phyloP scores from a whole-genome alignment of 2,113 vertebrate species.

The Chloebia gouldiae region DNA sequence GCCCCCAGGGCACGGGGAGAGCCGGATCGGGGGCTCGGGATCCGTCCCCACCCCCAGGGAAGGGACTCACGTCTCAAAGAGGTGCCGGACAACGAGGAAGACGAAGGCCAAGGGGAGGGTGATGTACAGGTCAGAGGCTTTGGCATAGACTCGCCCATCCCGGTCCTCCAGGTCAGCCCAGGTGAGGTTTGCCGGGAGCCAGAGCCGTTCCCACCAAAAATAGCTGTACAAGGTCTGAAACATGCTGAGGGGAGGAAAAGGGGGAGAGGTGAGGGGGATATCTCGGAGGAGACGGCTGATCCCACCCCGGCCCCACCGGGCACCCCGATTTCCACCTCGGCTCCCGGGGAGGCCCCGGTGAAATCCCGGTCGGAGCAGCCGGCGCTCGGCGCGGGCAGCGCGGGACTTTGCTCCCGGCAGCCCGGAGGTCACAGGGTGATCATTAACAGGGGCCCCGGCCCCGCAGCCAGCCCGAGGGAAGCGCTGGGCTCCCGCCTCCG shows the following conservation, averaged over 20 bases:
- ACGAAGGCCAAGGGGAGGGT: slow-evolving; percentile 86
- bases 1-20: rapidly evolving
- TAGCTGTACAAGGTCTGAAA: slow-evolving; percentile 82
- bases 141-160: slow-evolving; percentile 87
- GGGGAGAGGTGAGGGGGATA: background rate
- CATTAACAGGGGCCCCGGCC: slow-evolving; percentile 3
- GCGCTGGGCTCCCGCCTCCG: rapidly evolving
- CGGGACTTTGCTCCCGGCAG: slow-evolving; percentile 8
- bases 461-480: background rate
- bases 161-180: slow-evolving; percentile 90
- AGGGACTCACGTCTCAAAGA: slow-evolving; percentile 88
- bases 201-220: slow-evolving; percentile 94
- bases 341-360: background rate
- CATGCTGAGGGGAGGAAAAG: slow-evolving; percentile 76
- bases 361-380: background rate
- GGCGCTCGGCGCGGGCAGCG: background rate
- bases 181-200: slow-evolving; percentile 90
- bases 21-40: rapidly evolving
- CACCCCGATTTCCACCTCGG: background rate
- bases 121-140: slow-evolving; percentile 84
- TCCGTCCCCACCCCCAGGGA: background rate
- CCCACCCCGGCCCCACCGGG: background rate
- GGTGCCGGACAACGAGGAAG: slow-evolving; percentile 86
- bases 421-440: background rate
- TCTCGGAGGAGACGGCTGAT: background rate